Conservation (phyloP, 2,797 vertebrate genomes). For the Lithobates pipiens region DNA sequence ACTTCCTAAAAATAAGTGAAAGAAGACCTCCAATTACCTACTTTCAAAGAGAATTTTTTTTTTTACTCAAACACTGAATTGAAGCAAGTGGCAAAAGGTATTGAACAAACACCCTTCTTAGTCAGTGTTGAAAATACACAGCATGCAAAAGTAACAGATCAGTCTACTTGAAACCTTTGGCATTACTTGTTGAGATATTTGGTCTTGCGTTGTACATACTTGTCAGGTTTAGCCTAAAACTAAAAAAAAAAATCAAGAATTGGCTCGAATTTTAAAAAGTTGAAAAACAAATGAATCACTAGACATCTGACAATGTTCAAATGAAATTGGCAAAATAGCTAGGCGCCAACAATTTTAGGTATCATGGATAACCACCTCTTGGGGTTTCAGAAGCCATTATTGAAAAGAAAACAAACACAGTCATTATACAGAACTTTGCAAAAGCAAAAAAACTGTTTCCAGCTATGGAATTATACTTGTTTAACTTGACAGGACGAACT, state of each 20-base stretch:
- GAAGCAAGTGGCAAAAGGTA: too few species aligned
- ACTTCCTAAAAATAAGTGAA: too few species aligned
- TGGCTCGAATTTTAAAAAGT: not conserved
- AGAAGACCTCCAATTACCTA: too few species aligned
- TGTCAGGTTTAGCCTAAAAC: too few species aligned
- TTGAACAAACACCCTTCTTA: too few species aligned
- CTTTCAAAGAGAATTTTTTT: too few species aligned
- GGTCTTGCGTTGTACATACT: not conserved
- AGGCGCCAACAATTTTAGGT: conserved; percentile 26
- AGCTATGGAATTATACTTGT: conserved; percentile 22
- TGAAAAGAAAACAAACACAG: conserved; percentile 43
- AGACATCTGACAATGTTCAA: conserved; percentile 6
- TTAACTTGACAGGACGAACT: conserved; percentile 46
- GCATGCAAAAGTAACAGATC: too few species aligned
- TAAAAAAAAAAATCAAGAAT: not conserved
- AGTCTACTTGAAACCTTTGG: not conserved
- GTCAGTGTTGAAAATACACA: too few species aligned
- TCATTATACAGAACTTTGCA: conserved; percentile 34
- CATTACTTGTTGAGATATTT: not conserved
- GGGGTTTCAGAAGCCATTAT: conserved; percentile 1
- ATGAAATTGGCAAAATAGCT: conserved; percentile 9
- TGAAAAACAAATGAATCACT: conserved; percentile 8
- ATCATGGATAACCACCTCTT: conserved; percentile 23
- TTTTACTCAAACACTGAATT: too few species aligned
- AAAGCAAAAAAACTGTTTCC: not conserved